Evolutionary conservation across 2,888 invertebrate genomes (phyloP), one percentile per base, ranked within the genome.

Genomic region (Zele albiditarsus): DNA sequence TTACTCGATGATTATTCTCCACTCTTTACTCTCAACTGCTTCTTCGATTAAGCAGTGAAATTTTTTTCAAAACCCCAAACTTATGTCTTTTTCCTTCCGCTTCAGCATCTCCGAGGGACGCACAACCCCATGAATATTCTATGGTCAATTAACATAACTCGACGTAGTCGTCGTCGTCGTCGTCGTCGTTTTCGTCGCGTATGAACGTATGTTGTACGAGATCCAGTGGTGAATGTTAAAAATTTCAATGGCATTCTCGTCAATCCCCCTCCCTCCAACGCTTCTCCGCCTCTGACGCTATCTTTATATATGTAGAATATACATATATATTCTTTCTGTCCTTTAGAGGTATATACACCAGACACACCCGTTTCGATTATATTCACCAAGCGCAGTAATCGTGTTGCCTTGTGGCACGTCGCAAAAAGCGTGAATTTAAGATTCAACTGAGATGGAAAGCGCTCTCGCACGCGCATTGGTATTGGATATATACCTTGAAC

Each of bases 141-240:
- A 69, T 33, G 46, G 62, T 74, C 62, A 74, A 74, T 74, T 74
- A 74, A 74, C 74, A 74, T 74, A 74, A 74, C 69, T 74, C 69
- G 53, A 42, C 60, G 73, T 46, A 25, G n/a, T 16, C n/a, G 14
- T 38, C 42, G 23, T 38, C 25, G 6, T 65, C 23, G 38, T 65
- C n/a, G 27, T 67, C 46, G 16, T 49, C 27, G 3, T 46, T 46
- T 38, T n/a, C 28, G 60, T 4, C 60, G 38, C 16, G 5, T 65
- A 23, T 38, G 20, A 28, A n/a, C 14, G 23, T 6, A 20, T 38
- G 38, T 65, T 38, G n/a, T n/a, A 23, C 23, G 33, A n/a, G 27
- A 60, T 60, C 16, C 60, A 16, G 60, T 60, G 27, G 60, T 28
- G 16, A 60, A 28, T 28, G 20, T 28, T 14, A 16, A 28, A 60